Conservation (phyloP, 2,113 vertebrate genomes). For the Uria lomvia region DNA sequence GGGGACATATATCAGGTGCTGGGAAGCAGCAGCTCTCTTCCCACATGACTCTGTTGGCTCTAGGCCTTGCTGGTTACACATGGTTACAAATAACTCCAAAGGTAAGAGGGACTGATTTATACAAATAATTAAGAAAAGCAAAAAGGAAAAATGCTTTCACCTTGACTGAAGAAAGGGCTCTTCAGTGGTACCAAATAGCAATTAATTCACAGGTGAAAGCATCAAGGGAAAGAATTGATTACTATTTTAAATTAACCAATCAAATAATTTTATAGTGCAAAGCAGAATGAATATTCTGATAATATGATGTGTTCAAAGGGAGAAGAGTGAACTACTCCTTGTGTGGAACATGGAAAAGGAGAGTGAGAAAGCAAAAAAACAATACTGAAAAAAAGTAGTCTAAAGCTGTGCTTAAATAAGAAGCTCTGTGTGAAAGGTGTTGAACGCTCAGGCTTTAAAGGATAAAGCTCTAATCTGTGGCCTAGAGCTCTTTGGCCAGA, state of each 20-base stretch:
- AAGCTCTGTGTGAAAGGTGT: not conserved
- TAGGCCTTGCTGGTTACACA: not conserved
- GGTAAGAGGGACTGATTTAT: not conserved
- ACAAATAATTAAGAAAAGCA: not conserved
- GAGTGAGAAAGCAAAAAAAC: not conserved
- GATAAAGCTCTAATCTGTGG: not conserved
- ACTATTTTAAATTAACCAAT: not conserved
- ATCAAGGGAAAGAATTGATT: not conserved
- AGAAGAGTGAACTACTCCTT: not conserved
- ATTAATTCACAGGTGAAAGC: not conserved
- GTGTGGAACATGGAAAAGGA: not conserved
- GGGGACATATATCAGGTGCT: not conserved
- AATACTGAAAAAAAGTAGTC: not conserved
- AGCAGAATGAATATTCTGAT: not conserved
- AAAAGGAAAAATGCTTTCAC: not conserved
- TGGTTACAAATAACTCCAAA: not conserved
- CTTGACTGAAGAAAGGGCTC: not conserved
- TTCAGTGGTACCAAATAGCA: not conserved
- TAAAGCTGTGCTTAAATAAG: not conserved
- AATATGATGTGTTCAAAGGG: not conserved
- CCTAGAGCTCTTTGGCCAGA: not conserved
- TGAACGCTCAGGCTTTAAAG: not conserved
- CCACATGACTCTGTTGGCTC: not conserved
- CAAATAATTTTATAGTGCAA: not conserved
- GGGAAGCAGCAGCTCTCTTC: not conserved